Conservation (phyloP, 1,140 invertebrate genomes). For the Zaprionus inermis region DNA sequence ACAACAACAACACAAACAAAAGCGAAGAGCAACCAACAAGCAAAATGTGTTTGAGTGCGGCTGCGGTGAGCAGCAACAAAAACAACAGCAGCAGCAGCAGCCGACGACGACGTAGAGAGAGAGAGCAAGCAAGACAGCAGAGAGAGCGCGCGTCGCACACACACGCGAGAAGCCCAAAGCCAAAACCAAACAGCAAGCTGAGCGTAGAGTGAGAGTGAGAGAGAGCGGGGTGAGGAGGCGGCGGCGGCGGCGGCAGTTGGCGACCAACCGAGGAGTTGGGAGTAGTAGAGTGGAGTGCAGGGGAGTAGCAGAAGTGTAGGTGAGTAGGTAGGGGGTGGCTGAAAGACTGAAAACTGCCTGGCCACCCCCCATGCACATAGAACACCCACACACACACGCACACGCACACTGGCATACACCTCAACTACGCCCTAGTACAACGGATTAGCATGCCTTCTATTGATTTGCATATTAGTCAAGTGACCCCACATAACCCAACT, state of each 20-base stretch:
- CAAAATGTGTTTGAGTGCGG: slow-evolving; percentile 79
- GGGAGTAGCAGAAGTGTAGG: neutral
- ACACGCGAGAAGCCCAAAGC: slow-evolving; percentile 73
- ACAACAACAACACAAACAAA: slow-evolving; percentile 69
- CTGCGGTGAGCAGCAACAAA: slow-evolving; percentile 66
- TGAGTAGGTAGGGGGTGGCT: neutral
- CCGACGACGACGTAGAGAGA: slow-evolving; percentile 29
- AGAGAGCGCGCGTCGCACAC: slow-evolving; percentile 71
- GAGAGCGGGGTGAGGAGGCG: slow-evolving; percentile 28
- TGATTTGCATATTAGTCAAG: slow-evolving; percentile 70
- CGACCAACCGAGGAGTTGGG: slow-evolving; percentile 41
- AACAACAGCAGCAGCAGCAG: slow-evolving; percentile 39
- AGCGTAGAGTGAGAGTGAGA: slow-evolving; percentile 44
- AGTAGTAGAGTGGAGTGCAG: slow-evolving; percentile 14
- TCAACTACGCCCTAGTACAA: slow-evolving; percentile 32
- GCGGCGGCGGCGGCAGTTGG: slow-evolving; percentile 50
- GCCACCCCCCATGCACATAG: slow-evolving; percentile 56
- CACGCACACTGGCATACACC: slow-evolving; percentile 26
- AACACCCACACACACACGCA: neutral
- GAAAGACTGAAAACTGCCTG: slow-evolving; percentile 51
- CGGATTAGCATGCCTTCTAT: slow-evolving; percentile 14
- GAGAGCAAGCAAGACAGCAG: slow-evolving; percentile 60
- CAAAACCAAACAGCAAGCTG: slow-evolving; percentile 52
- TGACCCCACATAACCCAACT: slow-evolving; percentile 15
- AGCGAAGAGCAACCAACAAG: slow-evolving; percentile 65